Base-by-base conservation (phyloP, 1,140 invertebrate species). In the Spodoptera frugiperda region DNA sequence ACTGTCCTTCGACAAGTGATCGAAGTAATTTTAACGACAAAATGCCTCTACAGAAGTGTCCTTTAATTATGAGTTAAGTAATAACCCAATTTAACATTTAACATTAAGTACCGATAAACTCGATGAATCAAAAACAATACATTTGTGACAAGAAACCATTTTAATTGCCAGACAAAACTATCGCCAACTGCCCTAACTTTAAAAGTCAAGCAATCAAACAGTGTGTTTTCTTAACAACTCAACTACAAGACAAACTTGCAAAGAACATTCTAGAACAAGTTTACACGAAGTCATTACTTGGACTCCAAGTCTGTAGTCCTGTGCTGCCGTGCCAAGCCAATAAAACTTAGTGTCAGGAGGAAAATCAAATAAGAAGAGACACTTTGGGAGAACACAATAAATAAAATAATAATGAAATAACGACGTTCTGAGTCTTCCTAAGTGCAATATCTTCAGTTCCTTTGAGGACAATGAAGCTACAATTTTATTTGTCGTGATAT, bases 361-460 rank as follows among this genome's bases (percentile, higher is more conserved):
- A 30, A 74, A 74, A 74, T 74, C 55, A 74, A 74, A 74, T 74
- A 74, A 74, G 44, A 49, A 44, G 21, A 17, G 59, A 39, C 72
- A 65, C 72, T 75, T 61, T 17, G 4, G 21, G 5, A 14, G 72
- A 63, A 75, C 57, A 65, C 57, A 75, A 65, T 75, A 65, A 75
- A 75, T 75, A 75, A 75, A 75, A 53, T 65, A 9, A 46, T 65
- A 75, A 75, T 75, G 30, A 53, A 63, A 65, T 75, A 73, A 73
- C 71, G 59, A 53, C 49, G 59, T 4, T 15, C 8, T 15, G 44
- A 21, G 48, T 33, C 71, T 33, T 33, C 17, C 46, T 73, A 61
- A 73, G 46, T 73, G 72, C 59, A 65, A 46, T 73, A 49, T 75
- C 72, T 65, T 14, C 39, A 17, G n/a, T 15, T 10, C 21, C 54